phyloP scores from a whole-genome alignment of 2,113 vertebrate genomes.

The Etia nguti region DNA sequence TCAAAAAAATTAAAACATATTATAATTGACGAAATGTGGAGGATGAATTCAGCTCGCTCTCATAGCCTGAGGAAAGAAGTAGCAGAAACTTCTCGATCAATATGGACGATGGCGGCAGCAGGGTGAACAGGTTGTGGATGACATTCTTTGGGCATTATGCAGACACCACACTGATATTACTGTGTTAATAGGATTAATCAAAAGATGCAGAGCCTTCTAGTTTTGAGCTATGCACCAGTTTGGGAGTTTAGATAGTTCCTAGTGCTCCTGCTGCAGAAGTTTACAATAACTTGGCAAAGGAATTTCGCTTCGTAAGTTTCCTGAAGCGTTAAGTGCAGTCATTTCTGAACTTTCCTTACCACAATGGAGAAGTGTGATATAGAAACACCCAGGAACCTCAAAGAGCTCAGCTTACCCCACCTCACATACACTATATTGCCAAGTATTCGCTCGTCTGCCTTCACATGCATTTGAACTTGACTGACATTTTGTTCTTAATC shows the following conservation, averaged over 20 bases:
- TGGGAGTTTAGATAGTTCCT: background rate
- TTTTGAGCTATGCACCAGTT: background rate
- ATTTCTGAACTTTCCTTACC: background rate
- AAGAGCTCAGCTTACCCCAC: background rate
- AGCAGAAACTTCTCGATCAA: background rate
- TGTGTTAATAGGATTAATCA: background rate
- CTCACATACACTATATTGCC: background rate
- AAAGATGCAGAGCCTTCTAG: background rate
- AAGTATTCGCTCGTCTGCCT: background rate
- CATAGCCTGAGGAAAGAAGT: background rate
- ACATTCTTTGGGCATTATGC: background rate
- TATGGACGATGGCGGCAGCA: background rate
- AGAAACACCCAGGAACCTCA: background rate
- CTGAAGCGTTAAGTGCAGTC: background rate
- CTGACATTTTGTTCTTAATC: background rate
- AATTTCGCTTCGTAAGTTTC: background rate
- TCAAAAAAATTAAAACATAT: background rate
- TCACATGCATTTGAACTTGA: background rate
- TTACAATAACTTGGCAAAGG: background rate
- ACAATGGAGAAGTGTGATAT: background rate
- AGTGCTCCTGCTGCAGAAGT: background rate
- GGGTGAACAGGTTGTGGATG: background rate
- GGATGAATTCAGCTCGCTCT: background rate
- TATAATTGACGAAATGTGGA: background rate
- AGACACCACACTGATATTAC: background rate